Evolutionary conservation across 2,888 invertebrate genomes (phyloP).

Genomic region (Caenorhabditis uteleia): DNA sequence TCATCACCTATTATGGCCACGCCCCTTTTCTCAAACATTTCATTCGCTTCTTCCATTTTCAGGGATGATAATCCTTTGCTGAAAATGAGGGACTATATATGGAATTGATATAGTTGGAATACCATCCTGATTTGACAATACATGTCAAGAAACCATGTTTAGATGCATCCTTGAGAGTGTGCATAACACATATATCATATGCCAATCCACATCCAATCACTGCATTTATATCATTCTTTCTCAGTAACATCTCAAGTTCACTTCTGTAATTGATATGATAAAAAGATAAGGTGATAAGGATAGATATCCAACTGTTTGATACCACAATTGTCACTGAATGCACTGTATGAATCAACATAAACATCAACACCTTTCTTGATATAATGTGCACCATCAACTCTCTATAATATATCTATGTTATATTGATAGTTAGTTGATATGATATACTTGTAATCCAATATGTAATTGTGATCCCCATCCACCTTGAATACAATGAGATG

Average conservation of each 20-base stretch:
- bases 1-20: slow-evolving; percentile 53
- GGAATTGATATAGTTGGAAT: not conserved
- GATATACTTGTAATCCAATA: slow-evolving; percentile 76
- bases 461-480: slow-evolving; percentile 94
- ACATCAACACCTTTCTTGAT: slow-evolving; percentile 82
- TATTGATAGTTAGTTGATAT: not conserved
- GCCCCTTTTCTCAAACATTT: slow-evolving; percentile 50
- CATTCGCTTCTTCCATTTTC: slow-evolving; percentile 56
- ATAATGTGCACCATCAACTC: slow-evolving; percentile 53
- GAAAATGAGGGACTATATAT: slow-evolving; percentile 25
- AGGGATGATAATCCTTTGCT: slow-evolving; percentile 60
- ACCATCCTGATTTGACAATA: slow-evolving; percentile 61
- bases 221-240: slow-evolving; percentile 83
- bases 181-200: slow-evolving; percentile 86
- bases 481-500: slow-evolving; percentile 91
- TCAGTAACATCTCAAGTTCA: slow-evolving; percentile 81
- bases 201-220: slow-evolving; percentile 93
- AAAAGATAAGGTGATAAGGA: not conserved
- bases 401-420: slow-evolving; percentile 3
- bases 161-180: slow-evolving; percentile 52
- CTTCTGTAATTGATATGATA: slow-evolving; percentile 77
- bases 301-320: slow-evolving; percentile 72
- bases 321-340: slow-evolving; percentile 97
- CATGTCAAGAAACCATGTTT: slow-evolving; percentile 58
- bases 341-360: slow-evolving; percentile 94